Base-by-base conservation (phyloP, 1,140 invertebrate species). In the Drosophila gunungcola region DNA sequence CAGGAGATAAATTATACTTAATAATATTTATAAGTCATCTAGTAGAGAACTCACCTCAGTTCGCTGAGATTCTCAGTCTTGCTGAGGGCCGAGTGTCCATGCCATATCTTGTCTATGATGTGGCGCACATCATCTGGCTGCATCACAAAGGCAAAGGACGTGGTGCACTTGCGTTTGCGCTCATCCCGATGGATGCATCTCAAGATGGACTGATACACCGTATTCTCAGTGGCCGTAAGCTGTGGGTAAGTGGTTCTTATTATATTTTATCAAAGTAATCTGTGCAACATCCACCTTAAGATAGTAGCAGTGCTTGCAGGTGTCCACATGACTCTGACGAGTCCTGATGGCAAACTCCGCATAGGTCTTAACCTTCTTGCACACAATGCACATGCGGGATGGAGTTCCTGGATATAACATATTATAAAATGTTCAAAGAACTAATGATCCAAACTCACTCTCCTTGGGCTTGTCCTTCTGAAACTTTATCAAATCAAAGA, bases 41-140 rank as follows among this genome's bases (percentile, higher is more conserved):
- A n/a, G 10, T n/a, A 12, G 3, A 58, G 4, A 36, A 39, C 21
- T 38, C 55, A 91, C 65, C 94, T 90, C n/a, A 96, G 80, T 12
- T 93, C 70, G 36, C 93, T 93, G 1, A 95, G 78, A 74, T 95
- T 93, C 43, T 92, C 80, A 2, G 91, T 91, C 65, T 95, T 94
- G 57, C 94, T 95, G 2, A 95, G 80, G 2, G 93, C 93, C 7
- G 95, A 96, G 77, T 93, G 94, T 3, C 94, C 93, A 55, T 94
- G 94, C 95, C 95, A 95, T 21, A 95, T 95, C 45, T 94, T 90
- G n/a, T 93, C 93, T 7, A 95, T 92, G 6, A 95, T 91, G 63
- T 94, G 93, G 68, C 94, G 93, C 73, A 95, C 93, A 73, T 95
- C 95, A 9, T 93, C 91, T 25, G 93, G 65, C 69, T 94, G 93